Evolutionary conservation across 1,140 invertebrate species (phyloP).

Genomic region (Aphaenogaster floridana): DNA sequence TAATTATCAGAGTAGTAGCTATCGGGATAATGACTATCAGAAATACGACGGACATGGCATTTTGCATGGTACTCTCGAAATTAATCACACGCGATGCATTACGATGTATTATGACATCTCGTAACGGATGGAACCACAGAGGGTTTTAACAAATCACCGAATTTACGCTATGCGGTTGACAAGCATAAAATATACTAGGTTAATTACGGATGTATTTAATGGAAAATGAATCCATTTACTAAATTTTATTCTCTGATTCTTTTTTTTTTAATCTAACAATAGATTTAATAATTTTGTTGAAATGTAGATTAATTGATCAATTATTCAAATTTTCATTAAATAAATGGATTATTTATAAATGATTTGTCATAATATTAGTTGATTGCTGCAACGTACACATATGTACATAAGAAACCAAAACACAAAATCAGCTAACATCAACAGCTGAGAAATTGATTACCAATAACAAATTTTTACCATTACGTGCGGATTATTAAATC

Average conservation of each 20-base stretch:
- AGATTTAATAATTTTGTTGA: neutral
- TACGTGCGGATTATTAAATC: neutral
- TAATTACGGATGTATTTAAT: neutral
- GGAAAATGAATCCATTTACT: neutral
- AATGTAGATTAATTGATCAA: neutral
- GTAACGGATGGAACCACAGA: neutral
- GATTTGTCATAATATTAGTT: neutral
- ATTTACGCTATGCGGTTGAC: neutral
- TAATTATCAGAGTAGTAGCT: slow-evolving; percentile 20
- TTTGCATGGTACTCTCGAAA: neutral
- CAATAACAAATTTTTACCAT: neutral
- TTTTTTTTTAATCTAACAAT: no score
- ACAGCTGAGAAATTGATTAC: neutral
- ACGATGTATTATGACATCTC: slow-evolving; percentile 9
- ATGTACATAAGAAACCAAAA: neutral
- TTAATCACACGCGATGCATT: slow-evolving; percentile 14
- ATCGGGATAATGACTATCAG: slow-evolving; percentile 23
- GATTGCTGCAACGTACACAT: neutral
- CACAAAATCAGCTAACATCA: neutral
- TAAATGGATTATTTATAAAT: neutral
- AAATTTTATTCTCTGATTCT: neutral
- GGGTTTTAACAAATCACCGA: slow-evolving; percentile 16
- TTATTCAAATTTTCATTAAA: neutral
- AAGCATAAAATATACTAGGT: neutral
- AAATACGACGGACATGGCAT: slow-evolving; percentile 24